Base-by-base conservation (phyloP, 2,113 vertebrate genomes). In the zebrafish (Danio rerio) region DNA sequence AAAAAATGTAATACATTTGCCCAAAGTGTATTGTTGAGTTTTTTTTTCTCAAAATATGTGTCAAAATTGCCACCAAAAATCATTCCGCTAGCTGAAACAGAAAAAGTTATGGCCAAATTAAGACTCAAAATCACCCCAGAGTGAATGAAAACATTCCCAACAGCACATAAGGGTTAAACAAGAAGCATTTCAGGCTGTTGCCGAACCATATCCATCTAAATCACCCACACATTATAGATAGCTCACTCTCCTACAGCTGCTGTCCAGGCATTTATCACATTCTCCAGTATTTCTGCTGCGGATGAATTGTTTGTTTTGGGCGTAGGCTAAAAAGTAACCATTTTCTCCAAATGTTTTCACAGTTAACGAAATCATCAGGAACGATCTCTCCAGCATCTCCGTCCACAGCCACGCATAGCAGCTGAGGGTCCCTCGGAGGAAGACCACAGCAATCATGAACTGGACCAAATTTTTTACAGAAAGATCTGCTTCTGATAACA, bases 301-400 rank as follows among this genome's bases (percentile, higher is more conserved):
- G 21, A 72, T 53, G 5, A 75, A 18, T 63, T 21, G 20, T 31
- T 78, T 63, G 42, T 11, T 55, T 56, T 21, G 52, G 49, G 16
- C 20, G n/a, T 21, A 59, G 11, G 13, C 43, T 59, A 31, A 50
- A 31, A 20, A 68, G 5, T 70, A 74, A 81, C 58, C 50, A 68
- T 16, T 11, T 40, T 71, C 70, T 83, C 18, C 53, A 9, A n/a
- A 63, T 71, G 70, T 87, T 88, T 93, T 89, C 90, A 31, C 96
- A 99, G 98, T 99, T 91, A 99, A 99, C 52, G 98, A 99, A 92
- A 96, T 99, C 81, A 99, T 99, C 91, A 94, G 95, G 85, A 99
- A 99, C 16, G 98, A 99, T 91, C 96, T 99, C 87, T 98, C 96
- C 61, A 94, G 94, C 92, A 95, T 95, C 90, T 95, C 89, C 53